Base-by-base conservation (phyloP, 2,797 vertebrate species). In the Trematocara caparti region DNA sequence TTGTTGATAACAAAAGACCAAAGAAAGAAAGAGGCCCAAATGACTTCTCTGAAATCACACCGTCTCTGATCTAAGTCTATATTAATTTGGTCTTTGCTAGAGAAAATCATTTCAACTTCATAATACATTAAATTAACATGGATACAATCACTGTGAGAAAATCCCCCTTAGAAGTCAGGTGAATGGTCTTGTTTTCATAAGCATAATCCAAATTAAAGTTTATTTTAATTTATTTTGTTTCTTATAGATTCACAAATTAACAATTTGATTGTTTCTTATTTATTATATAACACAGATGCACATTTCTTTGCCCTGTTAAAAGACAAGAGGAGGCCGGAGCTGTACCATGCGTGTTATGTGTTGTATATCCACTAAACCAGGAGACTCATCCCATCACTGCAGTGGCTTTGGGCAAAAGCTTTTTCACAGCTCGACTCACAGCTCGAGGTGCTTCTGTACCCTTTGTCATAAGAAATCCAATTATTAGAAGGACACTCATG, bases 321-420 rank as follows among this genome's bases (percentile, higher is more conserved):
- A 77, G 45, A 30, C 21, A 32, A 69, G 64, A 34, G 11, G 69
- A 13, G n/a, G 32, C 9, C 36, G 8, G 2, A 19, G n/a, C 12
- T 38, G 53, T 45, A 64, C 11, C 6, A 0, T 75, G 62, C 32
- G 24, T 80, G 47, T 72, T 38, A 32, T 59, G 53, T 43, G 19
- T 81, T 82, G 74, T 76, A 75, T 72, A 69, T 78, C 77, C 78
- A 75, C 75, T 80, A 84, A 89, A 83, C 87, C 88, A 84, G 78
- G 27, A 89, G 47, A 89, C 85, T 76, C 75, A 64, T 66, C 45
- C 86, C 79, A 84, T 79, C 78, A 14, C 74, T 82, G 71, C 59
- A 72, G 50, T 15, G 53, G 81, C 51, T 43, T 80, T 19, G 86
- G 81, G 51, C 75, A 83, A 50, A 71, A 78, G 76, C 75, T 82